These are phyloP conservation scores for Harlomillsia oculata DNA, from an alignment of 1,140 invertebrate genomes.

Conservation along the genomic window DNA sequence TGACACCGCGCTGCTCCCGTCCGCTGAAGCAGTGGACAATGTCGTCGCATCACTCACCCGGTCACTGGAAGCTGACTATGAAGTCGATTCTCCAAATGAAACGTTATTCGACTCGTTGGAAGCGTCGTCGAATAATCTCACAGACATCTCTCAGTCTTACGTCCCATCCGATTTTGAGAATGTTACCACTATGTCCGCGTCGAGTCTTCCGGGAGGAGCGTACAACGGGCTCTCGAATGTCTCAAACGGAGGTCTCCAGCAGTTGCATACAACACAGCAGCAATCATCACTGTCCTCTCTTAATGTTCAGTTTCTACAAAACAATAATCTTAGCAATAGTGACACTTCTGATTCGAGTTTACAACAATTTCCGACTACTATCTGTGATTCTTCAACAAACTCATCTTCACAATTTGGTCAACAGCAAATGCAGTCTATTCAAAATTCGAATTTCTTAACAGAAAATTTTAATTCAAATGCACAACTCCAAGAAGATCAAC, in stretches of 20 bases:
- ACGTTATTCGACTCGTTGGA: conserved; percentile 29
- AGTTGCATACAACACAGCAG: neutral
- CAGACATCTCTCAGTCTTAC: conserved; percentile 34
- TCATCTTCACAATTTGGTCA: conserved; percentile 8
- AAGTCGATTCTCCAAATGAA: conserved; percentile 34
- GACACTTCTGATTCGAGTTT: too few species aligned
- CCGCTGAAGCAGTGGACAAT: conserved; percentile 26
- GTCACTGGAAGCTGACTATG: conserved; percentile 30
- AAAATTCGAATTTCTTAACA: conserved; percentile 14
- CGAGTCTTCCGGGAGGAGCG: conserved; percentile 3
- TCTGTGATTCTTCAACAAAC: conserved; percentile 22
- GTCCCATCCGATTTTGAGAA: conserved; percentile 34
- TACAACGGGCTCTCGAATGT: neutral
- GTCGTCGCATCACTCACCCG: conserved; percentile 27
- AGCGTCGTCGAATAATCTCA: conserved; percentile 29
- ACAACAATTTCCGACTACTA: conserved; percentile 11
- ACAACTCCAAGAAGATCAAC: conserved; percentile 2
- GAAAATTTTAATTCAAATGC: conserved; percentile 16
- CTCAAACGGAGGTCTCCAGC: neutral
- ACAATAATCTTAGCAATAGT: conserved; percentile 6
- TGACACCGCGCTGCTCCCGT: conserved; percentile 23
- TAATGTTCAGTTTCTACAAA: conserved; percentile 13
- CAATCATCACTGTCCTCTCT: neutral
- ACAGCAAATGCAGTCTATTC: conserved; percentile 15
- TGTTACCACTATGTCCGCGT: neutral